These are phyloP conservation scores for Lepus americanus DNA, from an alignment of 2,113 vertebrate genomes.

Conservation along the genomic window DNA sequence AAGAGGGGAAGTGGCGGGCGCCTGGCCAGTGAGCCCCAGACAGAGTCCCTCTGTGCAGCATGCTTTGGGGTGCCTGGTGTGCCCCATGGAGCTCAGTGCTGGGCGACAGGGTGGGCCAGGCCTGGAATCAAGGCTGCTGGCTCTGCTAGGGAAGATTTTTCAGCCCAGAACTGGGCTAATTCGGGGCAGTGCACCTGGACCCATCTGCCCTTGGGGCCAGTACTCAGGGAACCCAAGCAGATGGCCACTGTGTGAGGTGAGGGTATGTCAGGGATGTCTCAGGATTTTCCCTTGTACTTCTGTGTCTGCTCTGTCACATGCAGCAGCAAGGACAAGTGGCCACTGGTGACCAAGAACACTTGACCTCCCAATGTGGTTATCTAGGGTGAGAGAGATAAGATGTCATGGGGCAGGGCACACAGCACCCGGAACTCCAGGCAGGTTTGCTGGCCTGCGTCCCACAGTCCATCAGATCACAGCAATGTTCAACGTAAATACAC, in stretches of 20 bases:
- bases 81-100: neutral
- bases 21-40: neutral
- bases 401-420: neutral
- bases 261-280: neutral
- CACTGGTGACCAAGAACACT: neutral
- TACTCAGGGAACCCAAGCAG: neutral
- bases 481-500: constrained; percentile 6
- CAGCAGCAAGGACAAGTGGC: neutral
- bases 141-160: neutral
- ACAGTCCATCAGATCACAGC: neutral
- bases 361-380: neutral
- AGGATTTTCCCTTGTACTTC: neutral
- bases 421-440: neutral
- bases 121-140: neutral
- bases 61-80: neutral
- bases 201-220: neutral
- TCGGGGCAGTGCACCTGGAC: neutral
- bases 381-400: neutral
- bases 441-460: neutral
- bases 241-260: neutral
- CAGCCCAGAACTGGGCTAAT: neutral
- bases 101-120: neutral
- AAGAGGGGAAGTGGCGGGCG: neutral
- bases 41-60: neutral
- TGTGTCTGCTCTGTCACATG: neutral